phyloP scores from a whole-genome alignment of 2,888 invertebrate genomes.

The Acleris laterana region DNA sequence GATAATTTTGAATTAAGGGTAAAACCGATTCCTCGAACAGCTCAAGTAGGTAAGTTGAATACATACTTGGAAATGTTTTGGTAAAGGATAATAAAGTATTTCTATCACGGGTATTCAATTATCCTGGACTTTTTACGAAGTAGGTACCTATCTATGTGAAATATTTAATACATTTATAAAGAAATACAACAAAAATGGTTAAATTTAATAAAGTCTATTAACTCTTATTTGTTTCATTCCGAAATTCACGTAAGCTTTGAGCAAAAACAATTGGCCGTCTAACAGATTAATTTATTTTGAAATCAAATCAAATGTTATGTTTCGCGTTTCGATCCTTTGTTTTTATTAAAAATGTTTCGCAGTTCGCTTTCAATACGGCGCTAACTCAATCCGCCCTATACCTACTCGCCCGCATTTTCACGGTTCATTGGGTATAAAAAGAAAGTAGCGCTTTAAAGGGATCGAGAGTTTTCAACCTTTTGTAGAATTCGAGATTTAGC shows the following conservation, averaged over 20 bases:
- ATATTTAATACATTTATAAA: too few species aligned
- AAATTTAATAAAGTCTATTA: too few species aligned
- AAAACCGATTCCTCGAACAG: too few species aligned
- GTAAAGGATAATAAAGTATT: too few species aligned
- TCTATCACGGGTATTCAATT: too few species aligned
- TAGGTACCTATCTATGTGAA: too few species aligned
- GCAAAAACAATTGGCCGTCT: too few species aligned
- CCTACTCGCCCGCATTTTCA: constrained; percentile 67
- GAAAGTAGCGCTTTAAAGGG: constrained; percentile 71
- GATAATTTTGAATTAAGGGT: neutral
- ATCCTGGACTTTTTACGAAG: too few species aligned
- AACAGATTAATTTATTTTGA: neutral
- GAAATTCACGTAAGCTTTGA: too few species aligned
- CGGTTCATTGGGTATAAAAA: constrained; percentile 72
- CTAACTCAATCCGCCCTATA: constrained; percentile 60
- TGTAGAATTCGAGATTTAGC: constrained; percentile 56
- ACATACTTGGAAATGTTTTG: neutral
- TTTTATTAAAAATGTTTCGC: constrained; percentile 52
- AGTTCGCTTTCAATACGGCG: constrained; percentile 52
- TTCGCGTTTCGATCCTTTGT: constrained; percentile 42
- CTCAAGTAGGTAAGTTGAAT: too few species aligned
- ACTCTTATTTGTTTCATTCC: too few species aligned
- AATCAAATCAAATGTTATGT: neutral
- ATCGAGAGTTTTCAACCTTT: constrained; percentile 64
- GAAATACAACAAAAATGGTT: too few species aligned